Conservation (phyloP, 2,113 vertebrate genomes). For the Ceyx cyanopectus region DNA sequence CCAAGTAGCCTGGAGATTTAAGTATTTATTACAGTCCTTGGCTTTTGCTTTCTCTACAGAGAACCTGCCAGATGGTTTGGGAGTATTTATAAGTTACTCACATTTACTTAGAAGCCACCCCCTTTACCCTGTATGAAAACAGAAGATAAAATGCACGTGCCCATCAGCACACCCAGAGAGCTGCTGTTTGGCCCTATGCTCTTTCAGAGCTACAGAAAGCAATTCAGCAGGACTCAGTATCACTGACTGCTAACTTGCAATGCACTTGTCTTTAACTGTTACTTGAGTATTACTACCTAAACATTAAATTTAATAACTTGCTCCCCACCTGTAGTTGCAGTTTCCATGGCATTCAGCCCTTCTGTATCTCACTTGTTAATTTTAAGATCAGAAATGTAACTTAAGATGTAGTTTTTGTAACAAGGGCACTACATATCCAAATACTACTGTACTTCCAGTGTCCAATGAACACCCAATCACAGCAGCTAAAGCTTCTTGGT, state of each 20-base stretch:
- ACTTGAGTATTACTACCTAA: background rate
- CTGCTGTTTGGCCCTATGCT: background rate
- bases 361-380: background rate
- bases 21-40: constrained; percentile 19
- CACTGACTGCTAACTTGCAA: background rate
- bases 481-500: background rate
- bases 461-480: background rate
- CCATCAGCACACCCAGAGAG: background rate
- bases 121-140: background rate
- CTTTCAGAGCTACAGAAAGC: background rate
- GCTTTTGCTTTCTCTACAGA: background rate
- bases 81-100: constrained; percentile 29
- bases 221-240: background rate
- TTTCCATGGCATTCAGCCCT: background rate
- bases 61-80: constrained; percentile 3
- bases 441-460: background rate
- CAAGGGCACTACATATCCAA: background rate
- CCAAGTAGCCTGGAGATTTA: constrained; percentile 18
- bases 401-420: background rate
- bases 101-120: constrained; percentile 26
- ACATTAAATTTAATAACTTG: background rate
- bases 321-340: background rate
- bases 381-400: background rate
- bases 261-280: background rate
- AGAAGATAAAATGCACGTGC: background rate